Conservation (phyloP, 2,888 invertebrate species). For the Agrilus cyanescens region DNA sequence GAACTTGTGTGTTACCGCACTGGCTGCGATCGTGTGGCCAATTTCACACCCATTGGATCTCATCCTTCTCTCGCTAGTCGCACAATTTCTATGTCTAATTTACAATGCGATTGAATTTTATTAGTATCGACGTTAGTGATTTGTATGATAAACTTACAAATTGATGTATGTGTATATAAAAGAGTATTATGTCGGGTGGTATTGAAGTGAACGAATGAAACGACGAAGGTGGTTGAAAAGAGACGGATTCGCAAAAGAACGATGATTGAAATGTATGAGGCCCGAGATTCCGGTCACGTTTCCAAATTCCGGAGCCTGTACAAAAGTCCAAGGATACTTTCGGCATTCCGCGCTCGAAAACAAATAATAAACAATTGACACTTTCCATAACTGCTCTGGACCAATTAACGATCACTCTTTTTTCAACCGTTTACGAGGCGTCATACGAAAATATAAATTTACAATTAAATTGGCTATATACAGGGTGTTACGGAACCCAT, state of each 20-base stretch:
- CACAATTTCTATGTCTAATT: no score
- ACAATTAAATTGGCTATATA: no score
- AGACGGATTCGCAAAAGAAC: conserved; percentile 13
- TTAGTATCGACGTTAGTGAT: no score
- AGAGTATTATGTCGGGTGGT: neutral
- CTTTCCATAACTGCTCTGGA: conserved; percentile 27
- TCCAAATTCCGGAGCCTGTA: conserved; percentile 24
- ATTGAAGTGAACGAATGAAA: neutral
- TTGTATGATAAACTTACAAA: no score
- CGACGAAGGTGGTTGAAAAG: neutral
- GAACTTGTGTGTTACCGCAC: no score
- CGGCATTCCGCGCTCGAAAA: conserved; percentile 30
- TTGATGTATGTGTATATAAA: neutral
- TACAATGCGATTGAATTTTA: no score
- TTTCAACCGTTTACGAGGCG: no score
- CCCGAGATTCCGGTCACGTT: conserved; percentile 27
- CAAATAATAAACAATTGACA: conserved; percentile 33
- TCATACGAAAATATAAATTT: no score
- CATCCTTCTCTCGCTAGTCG: no score
- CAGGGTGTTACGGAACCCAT: no score
- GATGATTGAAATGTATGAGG: conserved; percentile 27
- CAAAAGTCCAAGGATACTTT: conserved; percentile 31
- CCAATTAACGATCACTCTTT: conserved; percentile 18
- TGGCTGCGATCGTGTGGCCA: no score
- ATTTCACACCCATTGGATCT: no score